A percentile compares a stretch with the other conserved stretches of the same genome.
Conservation (phyloP, 2,113 vertebrate species). For the Psittacus erithacus region DNA sequence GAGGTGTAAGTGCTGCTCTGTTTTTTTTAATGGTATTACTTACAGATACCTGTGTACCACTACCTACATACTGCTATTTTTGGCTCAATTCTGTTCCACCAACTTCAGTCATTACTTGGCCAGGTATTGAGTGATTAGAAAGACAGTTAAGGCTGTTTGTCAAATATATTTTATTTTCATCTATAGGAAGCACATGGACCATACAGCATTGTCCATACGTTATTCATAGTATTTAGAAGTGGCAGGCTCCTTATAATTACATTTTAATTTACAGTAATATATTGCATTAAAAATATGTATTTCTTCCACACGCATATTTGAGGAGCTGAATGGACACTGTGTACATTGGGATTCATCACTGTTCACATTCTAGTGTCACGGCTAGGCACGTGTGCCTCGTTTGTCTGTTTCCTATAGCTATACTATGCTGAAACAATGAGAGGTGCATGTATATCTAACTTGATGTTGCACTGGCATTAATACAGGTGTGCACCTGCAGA, state of each 20-base stretch:
- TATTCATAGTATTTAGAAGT: neutral
- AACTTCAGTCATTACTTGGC: neutral
- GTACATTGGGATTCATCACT: neutral
- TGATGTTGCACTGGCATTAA: neutral
- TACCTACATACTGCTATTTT: neutral
- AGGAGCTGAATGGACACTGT: neutral
- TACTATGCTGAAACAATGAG: neutral
- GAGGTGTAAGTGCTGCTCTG: accelerated
- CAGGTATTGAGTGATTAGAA: neutral
- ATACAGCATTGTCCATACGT: neutral
- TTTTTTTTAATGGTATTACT: neutral
- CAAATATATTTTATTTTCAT: neutral
- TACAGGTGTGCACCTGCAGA: neutral
- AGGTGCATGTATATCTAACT: neutral
- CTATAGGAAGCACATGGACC: neutral
- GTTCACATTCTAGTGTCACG: neutral
- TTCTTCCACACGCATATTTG: neutral
- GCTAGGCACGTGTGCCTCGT: neutral
- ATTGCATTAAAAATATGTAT: neutral
- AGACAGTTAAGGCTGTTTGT: neutral
- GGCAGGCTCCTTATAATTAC: neutral
- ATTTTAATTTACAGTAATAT: constrained; percentile 17
- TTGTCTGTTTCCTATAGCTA: neutral
- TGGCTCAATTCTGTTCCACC: neutral
- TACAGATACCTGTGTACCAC: neutral